Percentiles rank a stretch among this genome's conserved stretches.
Evolutionary conservation across 2,797 vertebrate genomes (phyloP).

Genomic region (Anisognathus igniventris): DNA sequence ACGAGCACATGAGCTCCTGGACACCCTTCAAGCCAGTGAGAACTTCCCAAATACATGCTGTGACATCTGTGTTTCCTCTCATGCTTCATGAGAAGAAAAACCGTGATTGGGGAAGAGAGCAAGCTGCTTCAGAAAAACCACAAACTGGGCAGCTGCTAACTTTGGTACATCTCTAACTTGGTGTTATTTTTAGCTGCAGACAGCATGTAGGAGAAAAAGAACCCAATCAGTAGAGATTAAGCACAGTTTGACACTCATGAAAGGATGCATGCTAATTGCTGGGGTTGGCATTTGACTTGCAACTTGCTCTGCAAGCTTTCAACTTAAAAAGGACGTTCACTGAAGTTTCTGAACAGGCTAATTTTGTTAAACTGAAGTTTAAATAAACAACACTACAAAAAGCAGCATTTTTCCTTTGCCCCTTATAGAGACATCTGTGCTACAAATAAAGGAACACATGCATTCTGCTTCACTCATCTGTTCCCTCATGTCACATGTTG

Average conservation of each 20-base stretch:
- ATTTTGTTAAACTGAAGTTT: constrained; percentile 29
- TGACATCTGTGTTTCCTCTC: not conserved
- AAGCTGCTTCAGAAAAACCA: not conserved
- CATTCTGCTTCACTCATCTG: not conserved
- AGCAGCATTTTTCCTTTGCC: not conserved
- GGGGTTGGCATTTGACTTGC: not conserved
- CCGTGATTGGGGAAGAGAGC: fast-evolving
- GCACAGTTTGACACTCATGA: not conserved
- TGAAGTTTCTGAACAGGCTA: not conserved
- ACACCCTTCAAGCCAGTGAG: not conserved
- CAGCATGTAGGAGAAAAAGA: not conserved
- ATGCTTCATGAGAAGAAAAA: not conserved
- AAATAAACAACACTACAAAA: not conserved
- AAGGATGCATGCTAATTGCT: not conserved
- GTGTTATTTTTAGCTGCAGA: constrained; percentile 7
- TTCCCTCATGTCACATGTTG: not conserved
- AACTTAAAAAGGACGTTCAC: not conserved
- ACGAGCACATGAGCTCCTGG: not conserved
- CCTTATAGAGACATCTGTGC: not conserved
- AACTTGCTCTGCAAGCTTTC: not conserved
- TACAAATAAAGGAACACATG: constrained; percentile 13
- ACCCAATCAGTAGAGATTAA: not conserved
- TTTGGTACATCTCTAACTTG: not conserved
- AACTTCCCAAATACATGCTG: not conserved
- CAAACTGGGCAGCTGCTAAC: not conserved